A percentile compares a stretch with the other conserved stretches of the same genome.
These are phyloP conservation scores for Parazoanthus swiftii DNA, from an alignment of 92 coral and sea anemone genomes.

Conservation along the genomic window DNA sequence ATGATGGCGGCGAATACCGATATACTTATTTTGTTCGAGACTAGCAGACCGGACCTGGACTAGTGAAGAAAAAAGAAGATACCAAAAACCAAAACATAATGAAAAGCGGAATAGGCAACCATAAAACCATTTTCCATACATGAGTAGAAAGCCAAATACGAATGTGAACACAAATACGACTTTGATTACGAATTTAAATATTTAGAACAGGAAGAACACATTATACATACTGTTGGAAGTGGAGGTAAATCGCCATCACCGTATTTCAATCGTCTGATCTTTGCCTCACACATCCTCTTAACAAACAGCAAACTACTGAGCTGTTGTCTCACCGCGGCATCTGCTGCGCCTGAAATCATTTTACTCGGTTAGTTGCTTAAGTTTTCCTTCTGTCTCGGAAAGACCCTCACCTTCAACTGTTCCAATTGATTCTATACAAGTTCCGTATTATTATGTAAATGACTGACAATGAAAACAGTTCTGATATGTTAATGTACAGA, in stretches of 20 bases:
- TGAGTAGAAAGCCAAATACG: too few relatives aligned
- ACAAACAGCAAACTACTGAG: conserved; percentile 92
- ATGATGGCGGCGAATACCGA: too few relatives aligned
- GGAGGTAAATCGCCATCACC: conserved; percentile 88
- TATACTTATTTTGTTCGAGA: too few relatives aligned
- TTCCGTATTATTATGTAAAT: background rate
- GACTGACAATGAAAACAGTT: background rate
- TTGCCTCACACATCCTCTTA: conserved; percentile 87
- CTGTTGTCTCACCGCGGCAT: conserved; percentile 90
- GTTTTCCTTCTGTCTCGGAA: background rate
- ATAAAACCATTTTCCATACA: too few relatives aligned
- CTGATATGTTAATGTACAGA: background rate
- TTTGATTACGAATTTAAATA: background rate
- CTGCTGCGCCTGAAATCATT: conserved; percentile 72
- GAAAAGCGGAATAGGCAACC: too few relatives aligned
- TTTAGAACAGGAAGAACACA: background rate
- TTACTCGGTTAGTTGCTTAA: background rate
- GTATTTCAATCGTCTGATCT: conserved; percentile 73
- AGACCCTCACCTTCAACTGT: too few relatives aligned
- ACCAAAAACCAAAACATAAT: too few relatives aligned
- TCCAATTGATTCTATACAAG: background rate
- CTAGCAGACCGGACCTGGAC: too few relatives aligned
- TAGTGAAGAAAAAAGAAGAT: too few relatives aligned
- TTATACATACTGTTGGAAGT: conserved; percentile 60
- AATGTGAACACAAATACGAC: background rate